Percentiles rank a stretch among this genome's conserved stretches.
These are phyloP conservation scores for Baccha elongata DNA, from an alignment of 2,888 invertebrate genomes.

Conservation along the genomic window DNA sequence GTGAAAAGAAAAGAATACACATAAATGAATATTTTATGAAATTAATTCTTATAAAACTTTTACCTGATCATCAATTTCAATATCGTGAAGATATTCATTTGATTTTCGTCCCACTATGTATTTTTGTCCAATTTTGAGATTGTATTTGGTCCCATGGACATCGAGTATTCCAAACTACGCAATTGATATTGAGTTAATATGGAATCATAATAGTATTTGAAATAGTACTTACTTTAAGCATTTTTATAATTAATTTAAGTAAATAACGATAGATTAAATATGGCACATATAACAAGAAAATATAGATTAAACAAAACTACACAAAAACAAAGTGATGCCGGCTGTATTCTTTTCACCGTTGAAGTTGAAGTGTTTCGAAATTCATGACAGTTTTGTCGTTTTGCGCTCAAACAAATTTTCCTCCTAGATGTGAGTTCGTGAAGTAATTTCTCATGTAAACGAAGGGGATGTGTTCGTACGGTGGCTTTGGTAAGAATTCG, in stretches of 20 bases:
- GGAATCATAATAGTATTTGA: neutral
- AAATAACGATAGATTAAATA: neutral
- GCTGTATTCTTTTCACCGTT: too few species aligned
- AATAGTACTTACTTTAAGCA: constrained; percentile 16
- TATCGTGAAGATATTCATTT: constrained; percentile 35
- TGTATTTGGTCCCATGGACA: constrained; percentile 34
- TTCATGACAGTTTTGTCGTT: too few species aligned
- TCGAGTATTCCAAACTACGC: constrained; percentile 44
- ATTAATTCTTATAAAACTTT: neutral
- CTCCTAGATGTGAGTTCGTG: too few species aligned
- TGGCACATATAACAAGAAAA: neutral
- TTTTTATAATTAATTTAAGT: neutral
- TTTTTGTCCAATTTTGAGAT: constrained; percentile 33
- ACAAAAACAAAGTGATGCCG: neutral
- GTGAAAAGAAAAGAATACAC: too few species aligned
- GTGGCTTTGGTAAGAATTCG: too few species aligned
- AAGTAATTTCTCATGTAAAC: too few species aligned
- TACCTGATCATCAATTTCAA: constrained; percentile 63
- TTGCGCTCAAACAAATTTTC: too few species aligned
- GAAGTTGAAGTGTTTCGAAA: too few species aligned
- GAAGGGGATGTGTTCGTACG: too few species aligned
- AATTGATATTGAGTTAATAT: neutral
- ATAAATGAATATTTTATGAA: neutral
- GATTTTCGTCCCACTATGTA: constrained; percentile 48
- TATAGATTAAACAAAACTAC: neutral